Conservation (phyloP, 2,888 invertebrate species). For the Campoplex capitator region DNA sequence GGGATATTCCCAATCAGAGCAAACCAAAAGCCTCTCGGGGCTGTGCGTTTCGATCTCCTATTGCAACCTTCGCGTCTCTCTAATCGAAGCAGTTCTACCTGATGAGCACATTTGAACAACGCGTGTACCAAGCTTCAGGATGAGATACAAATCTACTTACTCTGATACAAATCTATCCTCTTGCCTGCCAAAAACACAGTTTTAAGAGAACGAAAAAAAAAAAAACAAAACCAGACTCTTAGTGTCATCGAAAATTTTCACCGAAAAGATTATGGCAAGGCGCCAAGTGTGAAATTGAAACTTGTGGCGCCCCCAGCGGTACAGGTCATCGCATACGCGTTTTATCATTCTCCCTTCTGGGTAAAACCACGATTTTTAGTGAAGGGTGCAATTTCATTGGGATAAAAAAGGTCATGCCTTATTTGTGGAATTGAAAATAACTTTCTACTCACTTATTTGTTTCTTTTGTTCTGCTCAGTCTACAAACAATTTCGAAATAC, state of each 20-base stretch:
- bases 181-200: background rate
- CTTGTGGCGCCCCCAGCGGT: background rate
- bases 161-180: background rate
- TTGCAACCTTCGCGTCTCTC: background rate
- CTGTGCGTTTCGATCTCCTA: background rate
- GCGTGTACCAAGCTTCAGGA: background rate
- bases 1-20: background rate
- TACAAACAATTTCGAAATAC: background rate
- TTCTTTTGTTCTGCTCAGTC: background rate
- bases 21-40: background rate
- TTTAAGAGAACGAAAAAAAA: background rate
- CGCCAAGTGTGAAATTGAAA: conserved; percentile 11
- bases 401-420: background rate
- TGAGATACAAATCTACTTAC: background rate
- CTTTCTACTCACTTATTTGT: background rate
- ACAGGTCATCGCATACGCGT: background rate
- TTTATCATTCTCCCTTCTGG: background rate
- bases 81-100: background rate
- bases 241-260: conserved; percentile 37
- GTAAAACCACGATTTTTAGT: background rate
- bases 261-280: conserved; percentile 36
- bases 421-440: background rate
- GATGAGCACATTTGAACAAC: background rate
- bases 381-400: background rate
- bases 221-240: background rate